phyloP scores from a whole-genome alignment of 2,113 vertebrate genomes.

The Paralichthys olivaceus region DNA sequence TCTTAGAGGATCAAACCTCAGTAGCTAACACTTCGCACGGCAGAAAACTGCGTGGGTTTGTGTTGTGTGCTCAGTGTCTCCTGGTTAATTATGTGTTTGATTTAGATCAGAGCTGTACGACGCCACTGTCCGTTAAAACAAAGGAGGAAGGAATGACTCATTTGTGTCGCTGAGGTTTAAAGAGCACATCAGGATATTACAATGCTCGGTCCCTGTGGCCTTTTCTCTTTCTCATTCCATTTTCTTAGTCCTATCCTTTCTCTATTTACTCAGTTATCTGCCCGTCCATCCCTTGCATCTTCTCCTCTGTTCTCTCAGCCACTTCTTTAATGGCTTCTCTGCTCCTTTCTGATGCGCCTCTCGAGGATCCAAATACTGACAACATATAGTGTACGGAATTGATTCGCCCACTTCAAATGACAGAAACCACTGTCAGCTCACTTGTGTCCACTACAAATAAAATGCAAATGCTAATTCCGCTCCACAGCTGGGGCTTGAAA shows the following conservation, averaged over 20 bases:
- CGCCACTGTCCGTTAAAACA: conserved; percentile 2
- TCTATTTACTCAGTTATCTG: conserved; percentile 35
- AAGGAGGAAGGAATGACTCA: not conserved
- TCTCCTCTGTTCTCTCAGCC: not conserved
- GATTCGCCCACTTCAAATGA: conserved; percentile 48
- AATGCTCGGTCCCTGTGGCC: not conserved
- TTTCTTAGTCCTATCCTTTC: conserved; percentile 13
- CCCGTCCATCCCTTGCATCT: not conserved
- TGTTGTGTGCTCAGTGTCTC: conserved; percentile 7
- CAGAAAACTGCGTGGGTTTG: not conserved
- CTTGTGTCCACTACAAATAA: conserved; percentile 37
- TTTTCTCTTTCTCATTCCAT: conserved; percentile 10
- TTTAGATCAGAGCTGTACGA: conserved; percentile 19
- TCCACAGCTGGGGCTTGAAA: conserved; percentile 26
- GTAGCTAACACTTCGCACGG: not conserved
- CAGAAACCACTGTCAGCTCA: conserved; percentile 36
- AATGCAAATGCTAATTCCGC: conserved; percentile 48
- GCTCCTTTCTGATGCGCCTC: conserved; percentile 4
- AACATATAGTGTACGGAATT: conserved; percentile 23
- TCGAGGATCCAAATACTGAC: conserved; percentile 36
- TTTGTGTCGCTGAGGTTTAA: not conserved
- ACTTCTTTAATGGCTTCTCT: conserved; percentile 42
- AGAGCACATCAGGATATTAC: not conserved
- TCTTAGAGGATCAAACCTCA: conserved; percentile 9
- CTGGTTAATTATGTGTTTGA: conserved; percentile 30